Conservation (phyloP, 1,140 invertebrate species). For the Atta colombica region DNA sequence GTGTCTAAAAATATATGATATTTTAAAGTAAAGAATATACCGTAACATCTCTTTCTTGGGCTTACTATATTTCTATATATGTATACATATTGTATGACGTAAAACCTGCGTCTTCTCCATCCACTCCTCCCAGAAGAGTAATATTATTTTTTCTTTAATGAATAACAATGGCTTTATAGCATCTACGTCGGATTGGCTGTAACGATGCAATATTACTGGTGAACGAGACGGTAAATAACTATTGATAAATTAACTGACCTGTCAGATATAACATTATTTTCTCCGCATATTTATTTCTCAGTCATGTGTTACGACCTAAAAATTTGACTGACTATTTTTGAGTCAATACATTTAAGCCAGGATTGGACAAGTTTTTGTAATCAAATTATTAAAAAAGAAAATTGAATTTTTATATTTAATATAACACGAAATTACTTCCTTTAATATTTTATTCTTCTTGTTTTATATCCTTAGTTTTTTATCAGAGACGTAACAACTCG, state of each 20-base stretch:
- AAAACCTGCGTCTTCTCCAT: conserved; percentile 42
- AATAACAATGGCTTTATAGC: conserved; percentile 17
- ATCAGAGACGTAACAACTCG: no score
- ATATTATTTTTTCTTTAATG: conserved; percentile 6
- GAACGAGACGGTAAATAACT: background rate
- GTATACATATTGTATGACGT: background rate
- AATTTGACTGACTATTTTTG: no score
- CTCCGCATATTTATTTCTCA: background rate
- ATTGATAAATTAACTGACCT: conserved; percentile 21
- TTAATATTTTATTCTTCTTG: no score
- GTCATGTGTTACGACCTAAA: background rate
- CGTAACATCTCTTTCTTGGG: background rate
- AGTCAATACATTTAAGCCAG: no score
- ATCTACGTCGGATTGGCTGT: background rate
- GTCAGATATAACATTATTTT: background rate
- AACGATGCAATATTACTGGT: background rate
- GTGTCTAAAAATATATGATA: background rate
- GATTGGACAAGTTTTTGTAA: no score
- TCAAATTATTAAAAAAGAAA: no score
- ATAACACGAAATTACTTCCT: no score
- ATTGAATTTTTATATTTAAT: no score
- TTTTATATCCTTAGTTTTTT: no score
- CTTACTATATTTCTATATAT: background rate
- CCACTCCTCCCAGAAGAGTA: conserved; percentile 41
- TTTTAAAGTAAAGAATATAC: background rate